Evolutionary conservation across 2,113 vertebrate genomes (phyloP).

Genomic region (Apteryx mantelli): DNA sequence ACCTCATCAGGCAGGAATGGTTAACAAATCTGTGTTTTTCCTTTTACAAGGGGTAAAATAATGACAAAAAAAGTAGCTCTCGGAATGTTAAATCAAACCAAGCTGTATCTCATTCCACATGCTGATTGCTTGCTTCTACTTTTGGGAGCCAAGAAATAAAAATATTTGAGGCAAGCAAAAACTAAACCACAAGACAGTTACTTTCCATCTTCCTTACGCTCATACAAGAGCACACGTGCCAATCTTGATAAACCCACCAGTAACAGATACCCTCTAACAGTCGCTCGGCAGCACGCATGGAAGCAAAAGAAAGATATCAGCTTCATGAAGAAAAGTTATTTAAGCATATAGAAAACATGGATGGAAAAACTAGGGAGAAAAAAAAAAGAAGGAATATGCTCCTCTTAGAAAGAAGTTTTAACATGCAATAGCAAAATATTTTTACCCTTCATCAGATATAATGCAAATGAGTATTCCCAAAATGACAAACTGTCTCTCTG

Average conservation of each 20-base stretch:
- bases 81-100: neutral
- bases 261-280: neutral
- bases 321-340: neutral
- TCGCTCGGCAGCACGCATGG: neutral
- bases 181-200: neutral
- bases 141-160: neutral
- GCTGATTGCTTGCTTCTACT: neutral
- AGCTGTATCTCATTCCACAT: neutral
- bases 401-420: neutral
- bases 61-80: neutral
- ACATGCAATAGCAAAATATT: neutral
- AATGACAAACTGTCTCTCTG: too few relatives aligned
- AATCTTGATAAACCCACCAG: neutral
- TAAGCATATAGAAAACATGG: neutral
- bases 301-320: neutral
- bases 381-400: neutral
- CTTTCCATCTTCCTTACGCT: neutral
- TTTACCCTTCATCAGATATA: neutral
- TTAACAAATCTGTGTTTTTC: neutral
- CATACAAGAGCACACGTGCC: rapidly evolving
- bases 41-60: neutral
- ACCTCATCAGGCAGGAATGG: too few relatives aligned
- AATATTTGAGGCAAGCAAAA: neutral
- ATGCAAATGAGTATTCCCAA: neutral
- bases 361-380: neutral